Conservation (phyloP, 30 jellyfish, hydroid and myxozoan genomes). For the Aurelia coerulea region DNA sequence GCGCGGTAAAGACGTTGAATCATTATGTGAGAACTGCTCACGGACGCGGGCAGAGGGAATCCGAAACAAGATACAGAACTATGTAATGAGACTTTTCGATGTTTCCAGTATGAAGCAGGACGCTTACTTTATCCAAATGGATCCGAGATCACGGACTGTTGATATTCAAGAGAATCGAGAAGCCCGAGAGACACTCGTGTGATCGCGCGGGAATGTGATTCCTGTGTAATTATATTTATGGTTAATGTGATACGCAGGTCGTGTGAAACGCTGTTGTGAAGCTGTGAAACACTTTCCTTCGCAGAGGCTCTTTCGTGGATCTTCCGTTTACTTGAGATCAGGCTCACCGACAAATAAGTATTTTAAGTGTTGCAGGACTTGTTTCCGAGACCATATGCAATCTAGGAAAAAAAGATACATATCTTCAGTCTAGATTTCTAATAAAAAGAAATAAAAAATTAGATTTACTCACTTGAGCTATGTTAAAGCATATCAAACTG, state of each 20-base stretch:
- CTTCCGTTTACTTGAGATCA: no score
- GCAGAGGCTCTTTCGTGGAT: no score
- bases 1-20: slow-evolving; percentile 60
- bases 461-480: not conserved
- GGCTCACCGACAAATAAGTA: no score
- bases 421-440: not conserved
- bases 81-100: slow-evolving; percentile 64
- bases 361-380: slow-evolving; percentile 72
- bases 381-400: slow-evolving; percentile 97
- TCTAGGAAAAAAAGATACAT: slow-evolving; percentile 29
- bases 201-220: slow-evolving; percentile 7
- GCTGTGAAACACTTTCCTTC: no score
- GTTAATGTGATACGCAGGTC: not conserved
- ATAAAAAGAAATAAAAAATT: not conserved
- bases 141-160: slow-evolving; percentile 68
- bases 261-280: no score
- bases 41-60: slow-evolving; percentile 41
- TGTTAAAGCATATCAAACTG: no score
- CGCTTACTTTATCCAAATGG: slow-evolving; percentile 56
- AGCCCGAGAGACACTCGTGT: slow-evolving; percentile 78
- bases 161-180: not conserved
- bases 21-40: slow-evolving; percentile 50
- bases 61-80: slow-evolving; percentile 44
- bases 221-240: not conserved
- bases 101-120: slow-evolving; percentile 45